These are phyloP conservation scores for Keiferia lycopersicella DNA, from an alignment of 2,888 invertebrate species.

Conservation along the genomic window DNA sequence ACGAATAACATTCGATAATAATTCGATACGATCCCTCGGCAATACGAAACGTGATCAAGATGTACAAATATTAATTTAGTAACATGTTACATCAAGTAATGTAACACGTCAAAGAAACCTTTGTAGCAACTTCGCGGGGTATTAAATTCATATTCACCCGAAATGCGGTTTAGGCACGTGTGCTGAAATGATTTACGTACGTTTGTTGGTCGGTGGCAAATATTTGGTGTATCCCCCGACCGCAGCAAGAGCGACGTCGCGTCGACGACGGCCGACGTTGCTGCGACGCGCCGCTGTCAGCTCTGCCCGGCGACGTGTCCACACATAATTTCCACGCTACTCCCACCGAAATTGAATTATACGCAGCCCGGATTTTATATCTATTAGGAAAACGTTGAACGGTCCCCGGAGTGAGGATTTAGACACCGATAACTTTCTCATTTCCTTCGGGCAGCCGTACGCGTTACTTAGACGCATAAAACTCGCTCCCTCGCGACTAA, in stretches of 20 bases:
- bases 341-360: slow-evolving; percentile 65
- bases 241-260: slow-evolving; percentile 32
- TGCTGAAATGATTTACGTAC: slow-evolving; percentile 49
- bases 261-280: slow-evolving; percentile 30
- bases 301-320: slow-evolving; percentile 45
- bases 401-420: slow-evolving; percentile 71
- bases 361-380: slow-evolving; percentile 74
- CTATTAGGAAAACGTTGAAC: slow-evolving; percentile 72
- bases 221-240: slow-evolving; percentile 45
- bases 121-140: slow-evolving; percentile 33
- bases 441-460: slow-evolving; percentile 63
- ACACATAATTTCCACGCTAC: slow-evolving; percentile 58
- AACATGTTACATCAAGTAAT: slow-evolving; percentile 15
- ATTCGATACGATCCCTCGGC: slow-evolving; percentile 5
- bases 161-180: slow-evolving; percentile 47
- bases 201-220: slow-evolving; percentile 43
- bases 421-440: slow-evolving; percentile 78
- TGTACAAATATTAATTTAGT: slow-evolving; percentile 18
- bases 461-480: slow-evolving; percentile 60
- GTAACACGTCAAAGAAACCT: slow-evolving; percentile 31
- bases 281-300: slow-evolving; percentile 26
- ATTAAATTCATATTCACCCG: slow-evolving; percentile 47
- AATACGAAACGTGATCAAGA: slow-evolving; percentile 30
- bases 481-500: slow-evolving; percentile 52
- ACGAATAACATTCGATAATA: slow-evolving; percentile 9